Conservation (phyloP, 1,140 invertebrate species). For the Vollenhovia emeryi region DNA sequence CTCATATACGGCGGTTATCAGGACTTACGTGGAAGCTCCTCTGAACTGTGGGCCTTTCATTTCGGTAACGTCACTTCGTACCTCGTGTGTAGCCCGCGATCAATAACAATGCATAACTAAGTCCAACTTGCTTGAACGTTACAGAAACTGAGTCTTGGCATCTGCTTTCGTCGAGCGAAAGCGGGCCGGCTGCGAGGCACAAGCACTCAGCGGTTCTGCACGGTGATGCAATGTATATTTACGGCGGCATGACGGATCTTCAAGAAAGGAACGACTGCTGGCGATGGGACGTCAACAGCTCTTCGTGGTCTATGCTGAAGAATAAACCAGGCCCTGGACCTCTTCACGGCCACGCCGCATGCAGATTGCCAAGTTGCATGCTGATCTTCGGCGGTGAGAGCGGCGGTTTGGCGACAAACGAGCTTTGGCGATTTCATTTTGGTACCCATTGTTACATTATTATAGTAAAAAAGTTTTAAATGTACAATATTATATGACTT, state of each 20-base stretch:
- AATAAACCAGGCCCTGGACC: slow-evolving; percentile 90
- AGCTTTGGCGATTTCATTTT: slow-evolving; percentile 95
- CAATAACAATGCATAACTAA: neutral
- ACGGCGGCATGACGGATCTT: slow-evolving; percentile 95
- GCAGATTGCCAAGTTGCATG: slow-evolving; percentile 92
- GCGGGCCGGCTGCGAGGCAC: slow-evolving; percentile 90
- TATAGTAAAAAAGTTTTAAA: neutral
- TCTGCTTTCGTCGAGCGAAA: slow-evolving; percentile 86
- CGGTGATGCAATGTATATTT: slow-evolving; percentile 93
- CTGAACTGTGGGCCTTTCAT: slow-evolving; percentile 95
- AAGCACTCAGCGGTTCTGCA: slow-evolving; percentile 94
- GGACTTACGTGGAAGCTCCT: slow-evolving; percentile 93
- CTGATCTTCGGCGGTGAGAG: slow-evolving; percentile 94
- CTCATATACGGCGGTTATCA: slow-evolving; percentile 96
- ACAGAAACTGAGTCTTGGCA: slow-evolving; percentile 93
- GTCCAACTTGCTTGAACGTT: neutral
- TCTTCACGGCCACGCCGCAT: slow-evolving; percentile 93
- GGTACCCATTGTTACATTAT: slow-evolving; percentile 84
- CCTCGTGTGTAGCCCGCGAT: neutral
- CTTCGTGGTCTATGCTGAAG: slow-evolving; percentile 90
- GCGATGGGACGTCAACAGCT: slow-evolving; percentile 91
- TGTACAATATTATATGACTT: neutral
- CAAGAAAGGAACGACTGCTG: slow-evolving; percentile 93
- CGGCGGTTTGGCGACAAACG: slow-evolving; percentile 90
- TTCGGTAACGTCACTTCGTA: slow-evolving; percentile 89